Percentiles rank a stretch among this genome's conserved stretches.
Evolutionary conservation across 2,113 vertebrate genomes (phyloP).

Genomic region (Elachura formosa): DNA sequence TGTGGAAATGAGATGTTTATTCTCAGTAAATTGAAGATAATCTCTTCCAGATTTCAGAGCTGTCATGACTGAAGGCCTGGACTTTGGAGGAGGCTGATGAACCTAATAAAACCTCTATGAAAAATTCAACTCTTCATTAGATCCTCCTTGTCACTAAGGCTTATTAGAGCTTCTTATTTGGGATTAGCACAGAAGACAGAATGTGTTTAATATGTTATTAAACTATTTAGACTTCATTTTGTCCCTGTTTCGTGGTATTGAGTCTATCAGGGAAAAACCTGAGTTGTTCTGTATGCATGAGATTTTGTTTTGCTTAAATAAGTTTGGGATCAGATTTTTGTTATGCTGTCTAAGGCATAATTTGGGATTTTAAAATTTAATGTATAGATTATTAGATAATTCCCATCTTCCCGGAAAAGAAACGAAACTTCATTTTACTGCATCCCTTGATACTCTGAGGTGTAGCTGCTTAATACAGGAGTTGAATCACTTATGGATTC

Average conservation of each 20-base stretch:
- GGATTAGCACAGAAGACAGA: slow-evolving; percentile 37
- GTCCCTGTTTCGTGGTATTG: background rate
- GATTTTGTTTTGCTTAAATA: background rate
- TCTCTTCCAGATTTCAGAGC: slow-evolving; percentile 22
- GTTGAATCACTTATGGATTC: slow-evolving; percentile 14
- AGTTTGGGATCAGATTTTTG: background rate
- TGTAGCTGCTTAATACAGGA: background rate
- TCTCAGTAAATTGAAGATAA: background rate
- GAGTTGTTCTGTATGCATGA: background rate
- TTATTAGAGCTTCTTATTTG: slow-evolving; percentile 20
- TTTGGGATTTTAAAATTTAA: slow-evolving; percentile 34
- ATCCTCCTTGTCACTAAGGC: slow-evolving; percentile 41
- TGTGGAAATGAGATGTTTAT: background rate
- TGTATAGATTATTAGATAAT: slow-evolving; percentile 5
- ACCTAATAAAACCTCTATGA: slow-evolving; percentile 35
- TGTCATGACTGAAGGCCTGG: background rate
- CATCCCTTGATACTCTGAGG: slow-evolving; percentile 1
- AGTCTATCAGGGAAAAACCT: background rate
- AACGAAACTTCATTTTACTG: background rate
- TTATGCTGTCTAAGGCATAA: background rate
- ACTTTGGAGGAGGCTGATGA: slow-evolving; percentile 17
- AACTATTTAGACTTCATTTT: slow-evolving; percentile 26
- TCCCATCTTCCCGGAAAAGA: background rate
- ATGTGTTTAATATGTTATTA: slow-evolving; percentile 37
- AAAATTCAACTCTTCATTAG: slow-evolving; percentile 49